Percentiles rank a stretch among this genome's conserved stretches.
Evolutionary conservation across 2,888 invertebrate genomes (phyloP).

Genomic region (Plutella xylostella): DNA sequence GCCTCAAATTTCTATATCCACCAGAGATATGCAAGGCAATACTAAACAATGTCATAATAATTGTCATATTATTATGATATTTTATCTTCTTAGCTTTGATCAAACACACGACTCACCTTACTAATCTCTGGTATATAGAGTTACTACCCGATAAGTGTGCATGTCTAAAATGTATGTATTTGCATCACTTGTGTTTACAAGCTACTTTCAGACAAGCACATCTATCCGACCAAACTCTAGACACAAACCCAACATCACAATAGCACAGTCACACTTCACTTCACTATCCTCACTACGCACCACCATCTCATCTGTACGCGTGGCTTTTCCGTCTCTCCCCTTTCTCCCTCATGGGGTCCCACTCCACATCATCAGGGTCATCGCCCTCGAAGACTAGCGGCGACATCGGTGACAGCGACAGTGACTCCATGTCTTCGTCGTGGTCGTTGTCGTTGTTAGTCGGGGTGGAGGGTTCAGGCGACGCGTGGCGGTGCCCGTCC

Average conservation of each 20-base stretch:
- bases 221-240: neutral
- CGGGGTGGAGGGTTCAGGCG: constrained; percentile 14
- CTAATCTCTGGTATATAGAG: no score
- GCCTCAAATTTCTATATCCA: no score
- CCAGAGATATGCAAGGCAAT: no score
- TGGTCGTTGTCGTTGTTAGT: neutral
- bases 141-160: no score
- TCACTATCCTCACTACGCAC: neutral
- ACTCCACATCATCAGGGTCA: constrained; percentile 89
- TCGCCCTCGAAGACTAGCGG: constrained; percentile 73
- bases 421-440: constrained; percentile 21
- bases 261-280: neutral
- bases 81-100: no score
- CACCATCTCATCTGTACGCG: constrained; percentile 32
- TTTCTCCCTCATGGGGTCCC: constrained; percentile 69
- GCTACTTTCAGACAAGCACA: neutral
- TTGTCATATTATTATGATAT: no score
- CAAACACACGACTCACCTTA: no score
- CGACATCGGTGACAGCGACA: constrained; percentile 38
- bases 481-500: constrained; percentile 60
- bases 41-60: no score
- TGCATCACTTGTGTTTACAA: neutral
- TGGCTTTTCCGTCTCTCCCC: constrained; percentile 35
- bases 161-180: no score
- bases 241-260: no score